Evolutionary conservation across 2,797 vertebrate species (phyloP).

Genomic region (Myripristis jacobus): DNA sequence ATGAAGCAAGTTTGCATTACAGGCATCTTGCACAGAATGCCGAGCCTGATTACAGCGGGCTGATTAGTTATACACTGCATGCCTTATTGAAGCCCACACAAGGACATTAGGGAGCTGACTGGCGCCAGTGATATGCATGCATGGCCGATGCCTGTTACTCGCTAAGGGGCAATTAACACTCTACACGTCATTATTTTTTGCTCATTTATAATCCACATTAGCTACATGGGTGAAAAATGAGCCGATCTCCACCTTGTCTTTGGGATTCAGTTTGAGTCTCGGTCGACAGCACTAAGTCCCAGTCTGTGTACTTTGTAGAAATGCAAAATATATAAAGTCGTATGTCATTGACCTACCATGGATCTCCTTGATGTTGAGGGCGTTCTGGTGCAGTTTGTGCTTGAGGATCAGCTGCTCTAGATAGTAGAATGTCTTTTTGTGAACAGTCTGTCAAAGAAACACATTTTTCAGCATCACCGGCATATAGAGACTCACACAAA

Average conservation of each 20-base stretch:
- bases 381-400: constrained; percentile 94
- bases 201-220: constrained; percentile 50
- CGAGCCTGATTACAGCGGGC: constrained; percentile 55
- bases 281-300: neutral
- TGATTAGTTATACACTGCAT: constrained; percentile 56
- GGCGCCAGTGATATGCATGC: constrained; percentile 57
- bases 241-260: constrained; percentile 34
- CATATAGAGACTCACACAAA: neutral
- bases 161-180: constrained; percentile 66
- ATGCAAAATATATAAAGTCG: neutral
- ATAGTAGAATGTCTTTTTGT: constrained; percentile 99
- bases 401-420: constrained; percentile 97
- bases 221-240: constrained; percentile 41
- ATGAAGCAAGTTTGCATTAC: constrained; percentile 30
- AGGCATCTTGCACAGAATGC: constrained; percentile 50
- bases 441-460: constrained; percentile 84
- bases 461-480: neutral
- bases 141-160: constrained; percentile 47
- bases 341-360: constrained; percentile 83
- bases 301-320: neutral
- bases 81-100: constrained; percentile 50
- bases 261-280: neutral
- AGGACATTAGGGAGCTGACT: constrained; percentile 55
- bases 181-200: constrained; percentile 49
- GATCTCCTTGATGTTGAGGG: constrained; percentile 97